Evolutionary conservation across 2,113 vertebrate genomes (phyloP), one percentile per base, ranked within the genome.

Genomic region (Corynorhinus townsendii): DNA sequence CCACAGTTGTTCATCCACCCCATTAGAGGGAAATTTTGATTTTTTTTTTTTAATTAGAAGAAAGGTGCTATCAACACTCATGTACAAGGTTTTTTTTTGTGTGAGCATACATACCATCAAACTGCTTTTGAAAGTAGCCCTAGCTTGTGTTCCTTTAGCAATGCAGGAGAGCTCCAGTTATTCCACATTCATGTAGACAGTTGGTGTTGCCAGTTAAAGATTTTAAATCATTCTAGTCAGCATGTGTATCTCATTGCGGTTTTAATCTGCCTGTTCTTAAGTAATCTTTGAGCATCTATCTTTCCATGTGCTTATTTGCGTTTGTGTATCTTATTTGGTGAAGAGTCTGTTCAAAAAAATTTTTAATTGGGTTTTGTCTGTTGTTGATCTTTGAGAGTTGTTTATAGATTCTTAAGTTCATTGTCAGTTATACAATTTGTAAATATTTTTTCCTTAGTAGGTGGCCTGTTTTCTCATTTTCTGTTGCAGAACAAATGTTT

Each of bases 121-220:
- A 6, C 24, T 38, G 20, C 45, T 45, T 40, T 40, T 6, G 40
- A 40, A 11, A 24, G 52, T 20, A 11, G n/a, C 20, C 81, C 28
- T 17, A 0, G 16, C 30, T 40, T 11, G 68, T 22, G 40, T 30
- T n/a, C 52, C 66, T 1, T 1, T 14, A n/a, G 26, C 43, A 0
- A 3, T 0, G 17, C 2, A 0, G 11, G 10, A 17, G 35, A 0
- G 8, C 73, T 11, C 16, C 3, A 0, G 9, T 19, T 19, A 28
- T 38, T 52, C 19, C 22, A 2, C 4, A 0, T 20, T 72, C 15
- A 1, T n/a, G 82, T 14, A 20, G 47, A 56, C 71, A 11, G 64
- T 77, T 47, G 35, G 28, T 24, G 11, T 7, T 35, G 20, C 47
- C 49, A 54, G 19, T 33, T 22, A 72, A 49, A 35, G n/a, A 4